Evolutionary conservation across 2,113 vertebrate genomes (phyloP).

Genomic region (Thunnus thynnus): DNA sequence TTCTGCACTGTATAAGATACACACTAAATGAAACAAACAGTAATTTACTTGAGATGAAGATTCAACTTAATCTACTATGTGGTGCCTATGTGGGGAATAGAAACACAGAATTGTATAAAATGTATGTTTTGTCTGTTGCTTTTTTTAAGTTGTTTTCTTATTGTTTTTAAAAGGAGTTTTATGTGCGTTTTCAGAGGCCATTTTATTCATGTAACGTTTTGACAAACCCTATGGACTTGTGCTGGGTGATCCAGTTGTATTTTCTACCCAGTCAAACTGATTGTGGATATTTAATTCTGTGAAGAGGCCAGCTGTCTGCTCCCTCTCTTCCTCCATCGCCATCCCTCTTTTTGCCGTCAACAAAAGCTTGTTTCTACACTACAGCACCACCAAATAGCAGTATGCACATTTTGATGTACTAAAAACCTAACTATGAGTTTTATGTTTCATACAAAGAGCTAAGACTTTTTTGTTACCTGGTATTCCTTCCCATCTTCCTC

Average conservation of each 20-base stretch:
- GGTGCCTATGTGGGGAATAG: conserved; percentile 63
- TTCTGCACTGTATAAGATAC: conserved; percentile 94
- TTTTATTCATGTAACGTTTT: conserved; percentile 70
- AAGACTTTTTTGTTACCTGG: conserved; percentile 27
- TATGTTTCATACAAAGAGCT: conserved; percentile 55
- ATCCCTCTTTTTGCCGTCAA: conserved; percentile 60
- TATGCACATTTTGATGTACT: conserved; percentile 80
- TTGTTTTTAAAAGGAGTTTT: conserved; percentile 73
- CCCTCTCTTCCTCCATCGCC: conserved; percentile 60
- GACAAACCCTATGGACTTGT: conserved; percentile 92
- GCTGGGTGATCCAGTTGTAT: conserved; percentile 82
- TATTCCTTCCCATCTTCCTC: conserved; percentile 31
- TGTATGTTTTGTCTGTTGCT: conserved; percentile 70
- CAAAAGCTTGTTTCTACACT: conserved; percentile 82
- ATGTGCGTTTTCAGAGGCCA: conserved; percentile 53
- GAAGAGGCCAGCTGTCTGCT: conserved; percentile 81
- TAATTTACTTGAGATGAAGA: conserved; percentile 88
- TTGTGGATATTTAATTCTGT: conserved; percentile 88
- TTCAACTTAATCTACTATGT: conserved; percentile 78
- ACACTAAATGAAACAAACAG: conserved; percentile 82
- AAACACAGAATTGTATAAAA: conserved; percentile 83
- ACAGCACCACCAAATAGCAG: conserved; percentile 82
- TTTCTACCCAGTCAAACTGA: conserved; percentile 78
- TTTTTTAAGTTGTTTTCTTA: conserved; percentile 53
- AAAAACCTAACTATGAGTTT: conserved; percentile 9